These are phyloP conservation scores for Holacanthella duospinosa DNA, from an alignment of 2,888 invertebrate species.

Conservation along the genomic window DNA sequence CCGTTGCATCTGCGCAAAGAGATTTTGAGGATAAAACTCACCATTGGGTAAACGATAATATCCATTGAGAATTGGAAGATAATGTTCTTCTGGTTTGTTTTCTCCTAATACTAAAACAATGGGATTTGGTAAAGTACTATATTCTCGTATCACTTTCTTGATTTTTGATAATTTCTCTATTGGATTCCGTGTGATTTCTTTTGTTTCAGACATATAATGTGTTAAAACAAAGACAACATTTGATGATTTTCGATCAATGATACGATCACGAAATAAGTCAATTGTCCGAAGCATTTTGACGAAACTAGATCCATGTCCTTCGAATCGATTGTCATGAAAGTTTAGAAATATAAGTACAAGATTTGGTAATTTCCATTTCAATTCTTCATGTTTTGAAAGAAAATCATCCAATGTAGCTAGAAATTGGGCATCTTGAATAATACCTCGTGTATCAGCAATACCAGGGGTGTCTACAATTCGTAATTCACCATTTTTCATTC, in stretches of 20 bases:
- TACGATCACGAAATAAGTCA: conserved; percentile 13
- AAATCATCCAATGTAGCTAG: conserved; percentile 16
- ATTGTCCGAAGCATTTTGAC: conserved; percentile 21
- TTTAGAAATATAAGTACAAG: conserved; percentile 23
- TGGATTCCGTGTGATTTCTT: conserved; percentile 10
- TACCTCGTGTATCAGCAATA: conserved; percentile 19
- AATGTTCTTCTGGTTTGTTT: conserved; percentile 14
- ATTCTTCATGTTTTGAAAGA: conserved; percentile 21
- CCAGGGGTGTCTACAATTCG: conserved; percentile 22
- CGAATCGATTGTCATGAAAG: conserved; percentile 21
- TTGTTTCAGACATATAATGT: conserved; percentile 18
- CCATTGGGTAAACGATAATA: conserved; percentile 21
- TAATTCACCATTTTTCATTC: conserved; percentile 12
- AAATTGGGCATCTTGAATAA: conserved; percentile 21
- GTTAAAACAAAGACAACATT: conserved; percentile 21
- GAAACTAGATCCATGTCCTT: conserved; percentile 14
- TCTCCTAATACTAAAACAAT: conserved; percentile 18
- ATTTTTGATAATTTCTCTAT: not conserved
- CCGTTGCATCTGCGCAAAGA: conserved; percentile 21
- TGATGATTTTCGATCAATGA: conserved; percentile 20
- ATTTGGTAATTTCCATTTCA: conserved; percentile 19
- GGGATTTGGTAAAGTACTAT: conserved; percentile 17
- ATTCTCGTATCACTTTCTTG: conserved; percentile 15
- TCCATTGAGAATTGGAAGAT: conserved; percentile 17
- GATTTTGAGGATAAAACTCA: conserved; percentile 25